Evolutionary conservation across 2,797 vertebrate species (phyloP), one percentile per base, ranked within the genome.

Genomic region (Galagoides demidoff): DNA sequence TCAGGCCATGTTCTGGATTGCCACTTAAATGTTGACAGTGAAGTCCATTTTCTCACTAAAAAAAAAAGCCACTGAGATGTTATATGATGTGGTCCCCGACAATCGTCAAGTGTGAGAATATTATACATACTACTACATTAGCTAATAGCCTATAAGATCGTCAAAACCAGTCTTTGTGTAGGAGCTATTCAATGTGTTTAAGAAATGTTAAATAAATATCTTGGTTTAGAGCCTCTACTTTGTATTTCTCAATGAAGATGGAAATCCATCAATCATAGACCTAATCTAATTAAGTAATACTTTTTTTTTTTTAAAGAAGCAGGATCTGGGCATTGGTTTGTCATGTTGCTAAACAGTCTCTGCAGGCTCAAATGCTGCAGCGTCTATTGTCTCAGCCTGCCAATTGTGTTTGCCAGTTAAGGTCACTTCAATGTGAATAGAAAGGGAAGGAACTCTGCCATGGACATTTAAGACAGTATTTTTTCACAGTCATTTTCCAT

Each of bases 21-120:
- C 22, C 34, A 37, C 73, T 97, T 85, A 19, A 73, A 66, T 59
- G 64, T 19, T 76, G 64, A 74, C 64, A 85, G 43, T 57, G 49
- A 81, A 96, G 68, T 95, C 68, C 34, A 88, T 92, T 95, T 96
- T 95, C 89, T 77, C 49, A 83, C 43, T 59, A 93, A 93, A 90
- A 23, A 13, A 95, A 22, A 34, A 19, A 17, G 34, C 27, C 68
- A 37, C 31, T 34, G 86, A 84, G 74, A 94, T 61, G 39, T 63
- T 92, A 52, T 43, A 61, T 59, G 57, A n/a, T 49, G 55, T 0
- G 3, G 7, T 25, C 1, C 9, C 39, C 63, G 25, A 61, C 4
- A 12, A 31, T 34, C 61, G 29, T 92, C 39, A 73, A 55, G n/a
- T 61, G 5, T 74, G n/a, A 73, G 43, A 29, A 81, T 57, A 79